Conservation (phyloP, 37 sponge, comb jelly and placozoan genomes). For the Oopsacas minuta region DNA sequence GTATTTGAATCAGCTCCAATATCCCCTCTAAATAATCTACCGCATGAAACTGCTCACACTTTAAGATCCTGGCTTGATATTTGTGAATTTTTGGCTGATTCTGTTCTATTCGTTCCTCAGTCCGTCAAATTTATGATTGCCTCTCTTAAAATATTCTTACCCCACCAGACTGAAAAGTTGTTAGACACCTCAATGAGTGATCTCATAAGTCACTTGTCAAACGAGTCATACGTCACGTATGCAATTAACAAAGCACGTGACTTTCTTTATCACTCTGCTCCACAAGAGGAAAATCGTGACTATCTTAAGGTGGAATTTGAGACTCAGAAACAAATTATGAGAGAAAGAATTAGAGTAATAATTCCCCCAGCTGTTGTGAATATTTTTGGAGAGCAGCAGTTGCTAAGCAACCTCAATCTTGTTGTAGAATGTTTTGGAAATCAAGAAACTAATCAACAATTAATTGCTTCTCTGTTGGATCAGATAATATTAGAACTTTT, state of each 20-base stretch:
- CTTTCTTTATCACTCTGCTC: background rate
- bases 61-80: background rate
- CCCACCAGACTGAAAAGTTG: background rate
- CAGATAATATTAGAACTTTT: background rate
- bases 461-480: slow-evolving; percentile 7
- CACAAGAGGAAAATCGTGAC: background rate
- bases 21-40: background rate
- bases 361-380: background rate
- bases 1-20: background rate
- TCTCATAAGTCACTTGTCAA: background rate
- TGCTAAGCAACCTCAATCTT: background rate
- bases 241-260: background rate
- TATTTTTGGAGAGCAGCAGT: background rate
- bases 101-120: background rate
- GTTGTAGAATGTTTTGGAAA: background rate
- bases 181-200: background rate
- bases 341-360: background rate
- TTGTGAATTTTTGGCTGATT: background rate
- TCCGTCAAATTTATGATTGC: background rate
- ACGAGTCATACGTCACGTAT: background rate
- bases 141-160: background rate
- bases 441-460: slow-evolving; percentile 1
- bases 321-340: background rate
- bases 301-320: background rate
- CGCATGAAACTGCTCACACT: background rate